Percentiles rank a stretch among this genome's conserved stretches.
Evolutionary conservation across 2,113 vertebrate genomes (phyloP).

Genomic region (Upupa epops): DNA sequence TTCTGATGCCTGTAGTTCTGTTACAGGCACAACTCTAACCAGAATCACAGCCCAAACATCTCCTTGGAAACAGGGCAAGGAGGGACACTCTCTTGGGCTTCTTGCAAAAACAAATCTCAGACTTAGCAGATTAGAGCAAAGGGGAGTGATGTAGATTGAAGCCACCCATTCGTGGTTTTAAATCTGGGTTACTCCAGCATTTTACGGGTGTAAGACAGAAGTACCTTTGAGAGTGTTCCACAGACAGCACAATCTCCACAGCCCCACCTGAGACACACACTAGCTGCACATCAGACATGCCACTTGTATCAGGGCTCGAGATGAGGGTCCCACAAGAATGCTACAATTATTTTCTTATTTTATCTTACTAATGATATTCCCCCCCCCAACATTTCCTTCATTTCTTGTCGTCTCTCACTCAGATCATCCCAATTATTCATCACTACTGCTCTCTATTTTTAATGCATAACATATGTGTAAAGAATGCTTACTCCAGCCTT

Average conservation of each 20-base stretch:
- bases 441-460: slow-evolving; percentile 37
- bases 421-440: slow-evolving; percentile 26
- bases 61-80: not conserved
- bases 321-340: not conserved
- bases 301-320: not conserved
- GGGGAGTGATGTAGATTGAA: not conserved
- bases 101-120: not conserved
- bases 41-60: not conserved
- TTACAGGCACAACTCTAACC: not conserved
- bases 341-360: not conserved
- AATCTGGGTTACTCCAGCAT: not conserved
- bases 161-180: not conserved
- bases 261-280: not conserved
- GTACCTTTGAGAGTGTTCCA: not conserved
- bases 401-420: not conserved
- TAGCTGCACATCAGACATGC: accelerated
- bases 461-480: slow-evolving; percentile 19
- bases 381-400: slow-evolving; percentile 8
- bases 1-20: not conserved
- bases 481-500: not conserved
- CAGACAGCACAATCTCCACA: not conserved
- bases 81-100: not conserved
- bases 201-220: not conserved
- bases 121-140: not conserved
- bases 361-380: not conserved